Evolutionary conservation across 2,113 vertebrate genomes (phyloP).

Genomic region (Pteropus alecto): DNA sequence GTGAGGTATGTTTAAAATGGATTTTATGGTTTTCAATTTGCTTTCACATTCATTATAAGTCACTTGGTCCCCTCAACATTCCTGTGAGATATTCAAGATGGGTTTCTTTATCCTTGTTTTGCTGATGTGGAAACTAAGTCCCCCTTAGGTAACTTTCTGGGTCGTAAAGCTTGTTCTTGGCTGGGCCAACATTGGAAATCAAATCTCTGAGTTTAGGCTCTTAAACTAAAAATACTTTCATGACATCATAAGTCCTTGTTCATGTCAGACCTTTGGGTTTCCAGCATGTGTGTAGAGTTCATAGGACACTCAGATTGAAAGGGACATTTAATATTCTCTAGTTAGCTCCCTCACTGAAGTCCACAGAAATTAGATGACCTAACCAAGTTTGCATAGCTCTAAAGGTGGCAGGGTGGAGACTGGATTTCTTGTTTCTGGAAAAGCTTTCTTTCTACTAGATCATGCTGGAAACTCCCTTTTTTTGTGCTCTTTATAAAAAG

Average conservation of each 20-base stretch:
- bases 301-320: neutral
- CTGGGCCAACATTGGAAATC: slow-evolving; percentile 4
- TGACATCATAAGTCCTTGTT: neutral
- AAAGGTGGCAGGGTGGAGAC: neutral
- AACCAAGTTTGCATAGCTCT: neutral
- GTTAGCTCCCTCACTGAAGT: neutral
- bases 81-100: neutral
- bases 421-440: neutral
- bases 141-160: neutral
- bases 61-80: neutral
- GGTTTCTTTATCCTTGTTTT: neutral
- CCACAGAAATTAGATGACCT: neutral
- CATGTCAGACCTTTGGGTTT: neutral
- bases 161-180: neutral
- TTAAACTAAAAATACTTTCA: neutral
- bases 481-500: neutral
- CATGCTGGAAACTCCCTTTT: neutral
- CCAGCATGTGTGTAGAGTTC: neutral
- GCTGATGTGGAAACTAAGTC: neutral
- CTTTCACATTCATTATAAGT: neutral
- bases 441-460: neutral
- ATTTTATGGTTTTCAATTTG: neutral
- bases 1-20: neutral
- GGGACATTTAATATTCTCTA: neutral
- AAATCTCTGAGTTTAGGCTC: neutral